A percentile compares a stretch with the other conserved stretches of the same genome.
phyloP scores from a whole-genome alignment of 2,113 vertebrate genomes.

The Seriola quinqueradiata region DNA sequence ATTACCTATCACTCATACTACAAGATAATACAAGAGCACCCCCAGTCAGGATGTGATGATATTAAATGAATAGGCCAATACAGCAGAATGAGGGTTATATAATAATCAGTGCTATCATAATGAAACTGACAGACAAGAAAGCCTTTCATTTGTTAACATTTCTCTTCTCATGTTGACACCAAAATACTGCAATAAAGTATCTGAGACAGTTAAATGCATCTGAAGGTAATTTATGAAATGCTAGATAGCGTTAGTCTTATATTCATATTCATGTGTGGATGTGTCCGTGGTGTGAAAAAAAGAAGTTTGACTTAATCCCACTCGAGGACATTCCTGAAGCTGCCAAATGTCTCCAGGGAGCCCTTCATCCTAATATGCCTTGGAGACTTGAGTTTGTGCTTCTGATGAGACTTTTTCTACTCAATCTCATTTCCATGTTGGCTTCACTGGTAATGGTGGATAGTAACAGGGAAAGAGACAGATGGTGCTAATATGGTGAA shows the following conservation, averaged over 20 bases:
- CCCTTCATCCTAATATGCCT: conserved; percentile 50
- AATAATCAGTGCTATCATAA: conserved; percentile 6
- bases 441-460: conserved; percentile 30
- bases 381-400: conserved; percentile 37
- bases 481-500: conserved; percentile 31
- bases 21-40: neutral
- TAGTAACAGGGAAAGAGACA: conserved; percentile 19
- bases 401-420: conserved; percentile 42
- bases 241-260: conserved; percentile 6
- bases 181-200: conserved; percentile 16
- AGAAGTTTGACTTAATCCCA: conserved; percentile 46
- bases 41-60: conserved; percentile 2
- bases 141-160: neutral
- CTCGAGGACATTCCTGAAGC: conserved; percentile 47
- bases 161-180: neutral
- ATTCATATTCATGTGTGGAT: conserved; percentile 31
- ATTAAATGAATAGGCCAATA: neutral
- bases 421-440: conserved; percentile 57
- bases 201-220: conserved; percentile 9
- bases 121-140: neutral
- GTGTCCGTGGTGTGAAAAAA: conserved; percentile 34
- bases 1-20: conserved; percentile 1
- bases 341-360: conserved; percentile 52
- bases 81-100: neutral
- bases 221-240: neutral